Base-by-base conservation (phyloP, 2,888 invertebrate genomes). In the Xestia rhomboidea region DNA sequence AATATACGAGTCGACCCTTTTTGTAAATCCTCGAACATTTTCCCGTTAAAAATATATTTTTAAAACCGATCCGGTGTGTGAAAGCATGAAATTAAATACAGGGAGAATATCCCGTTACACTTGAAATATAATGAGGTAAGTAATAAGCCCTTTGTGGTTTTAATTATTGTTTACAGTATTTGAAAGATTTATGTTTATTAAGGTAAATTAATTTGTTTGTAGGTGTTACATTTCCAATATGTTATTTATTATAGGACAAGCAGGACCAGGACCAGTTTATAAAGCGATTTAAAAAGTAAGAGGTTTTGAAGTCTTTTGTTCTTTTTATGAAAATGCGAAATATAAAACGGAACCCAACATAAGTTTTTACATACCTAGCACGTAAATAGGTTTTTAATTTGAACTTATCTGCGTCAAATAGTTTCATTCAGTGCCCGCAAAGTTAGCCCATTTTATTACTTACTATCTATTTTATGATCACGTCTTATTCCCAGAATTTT, bases 381-480 rank as follows among this genome's bases (percentile, higher is more conserved):
- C 18, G 60, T 3, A 30, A n/a, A 63, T 10, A 63, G 2, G 15
- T 41, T n/a, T 63, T 64, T 64, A 64, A 67, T 57, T 57, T 51
- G 18, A 57, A 75, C n/a, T 18, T 51, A n/a, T 44, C n/a, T 49
- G 15, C 44, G 51, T 64, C 54, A 72, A 73, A 76, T 46, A 74
- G 73, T 30, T 78, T 34, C 8, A 63, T 54, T 38, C 66, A 30
- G 44, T 41, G 49, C 34, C 24, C 60, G 30, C 62, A 68, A 77
- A 83, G 69, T 68, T 77, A 66, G 57, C 67, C 49, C 64, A 38
- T 76, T 84, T 86, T 86, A 84, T 78, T 75, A 34, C 75, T 63
- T 71, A 60, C 78, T 66, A 79, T 79, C 69, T 63, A 79, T 85
- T 87, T 83, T 81, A 87, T 81, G 81, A 84, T 75, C 66, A 69